A percentile compares a stretch with the other conserved stretches of the same genome.
phyloP scores from a whole-genome alignment of 2,113 vertebrate species.

The Boulengeromyrus knoepffleri region DNA sequence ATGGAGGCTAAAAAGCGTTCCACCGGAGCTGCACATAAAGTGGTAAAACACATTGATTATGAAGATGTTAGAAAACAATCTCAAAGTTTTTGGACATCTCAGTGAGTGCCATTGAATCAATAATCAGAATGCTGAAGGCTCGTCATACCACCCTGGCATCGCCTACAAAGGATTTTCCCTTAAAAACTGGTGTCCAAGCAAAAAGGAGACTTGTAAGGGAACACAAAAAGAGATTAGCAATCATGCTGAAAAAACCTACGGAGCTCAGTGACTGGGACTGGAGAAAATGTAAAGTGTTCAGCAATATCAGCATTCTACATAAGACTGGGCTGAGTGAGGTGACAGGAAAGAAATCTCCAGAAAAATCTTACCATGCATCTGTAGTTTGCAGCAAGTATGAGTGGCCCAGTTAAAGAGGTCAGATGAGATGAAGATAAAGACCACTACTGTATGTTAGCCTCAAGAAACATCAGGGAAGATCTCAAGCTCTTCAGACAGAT shows the following conservation, averaged over 20 bases:
- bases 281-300: background rate
- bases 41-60: background rate
- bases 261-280: background rate
- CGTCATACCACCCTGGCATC: background rate
- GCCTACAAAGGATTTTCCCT: background rate
- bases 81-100: background rate
- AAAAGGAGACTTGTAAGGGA: background rate
- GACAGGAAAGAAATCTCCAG: background rate
- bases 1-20: background rate
- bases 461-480: background rate
- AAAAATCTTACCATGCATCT: background rate
- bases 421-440: background rate
- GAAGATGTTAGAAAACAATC: background rate
- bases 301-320: background rate
- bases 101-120: background rate
- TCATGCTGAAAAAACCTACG: background rate
- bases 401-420: background rate
- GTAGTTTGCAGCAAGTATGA: background rate
- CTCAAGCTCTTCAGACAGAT: background rate
- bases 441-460: background rate
- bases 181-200: background rate
- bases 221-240: background rate
- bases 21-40: background rate
- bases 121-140: background rate
- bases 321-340: background rate